These are phyloP conservation scores for Doryteuthis pealeii DNA, from an alignment of 1,140 invertebrate genomes.

Conservation along the genomic window DNA sequence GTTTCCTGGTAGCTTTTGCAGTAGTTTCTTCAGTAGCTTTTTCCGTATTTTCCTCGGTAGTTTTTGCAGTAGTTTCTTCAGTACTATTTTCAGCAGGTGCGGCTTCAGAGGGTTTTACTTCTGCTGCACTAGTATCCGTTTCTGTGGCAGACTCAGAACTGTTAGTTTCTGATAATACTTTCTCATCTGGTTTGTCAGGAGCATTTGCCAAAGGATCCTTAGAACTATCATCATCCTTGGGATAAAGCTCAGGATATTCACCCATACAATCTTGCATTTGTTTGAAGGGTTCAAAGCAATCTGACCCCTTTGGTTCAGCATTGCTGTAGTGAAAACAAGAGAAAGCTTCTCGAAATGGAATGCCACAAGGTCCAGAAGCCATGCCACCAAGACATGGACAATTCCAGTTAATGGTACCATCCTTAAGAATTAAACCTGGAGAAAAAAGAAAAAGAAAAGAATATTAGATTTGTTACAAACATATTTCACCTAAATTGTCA, in stretches of 20 bases:
- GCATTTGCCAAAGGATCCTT: constrained; percentile 25
- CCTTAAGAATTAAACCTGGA: constrained; percentile 79
- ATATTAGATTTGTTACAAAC: background rate
- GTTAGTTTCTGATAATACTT: no score
- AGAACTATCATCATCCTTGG: constrained; percentile 62
- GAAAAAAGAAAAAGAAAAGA: constrained; percentile 15
- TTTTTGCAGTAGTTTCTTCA: no score
- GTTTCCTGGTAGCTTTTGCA: background rate
- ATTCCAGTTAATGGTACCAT: constrained; percentile 94
- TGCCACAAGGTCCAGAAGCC: constrained; percentile 91
- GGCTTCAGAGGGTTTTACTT: no score
- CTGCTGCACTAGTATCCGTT: no score
- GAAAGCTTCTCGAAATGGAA: constrained; percentile 90
- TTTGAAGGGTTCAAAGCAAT: constrained; percentile 88
- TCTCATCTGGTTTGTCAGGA: constrained; percentile 16
- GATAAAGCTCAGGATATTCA: constrained; percentile 83
- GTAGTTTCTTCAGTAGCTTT: background rate
- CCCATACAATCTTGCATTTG: constrained; percentile 92
- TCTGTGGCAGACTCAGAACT: no score
- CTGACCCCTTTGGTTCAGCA: constrained; percentile 75
- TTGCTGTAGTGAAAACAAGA: constrained; percentile 89
- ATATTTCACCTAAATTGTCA: background rate
- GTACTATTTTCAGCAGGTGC: no score
- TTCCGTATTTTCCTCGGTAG: background rate
- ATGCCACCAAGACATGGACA: constrained; percentile 95